Conservation (phyloP, 2,888 invertebrate genomes). For the Melanophora roralis region DNA sequence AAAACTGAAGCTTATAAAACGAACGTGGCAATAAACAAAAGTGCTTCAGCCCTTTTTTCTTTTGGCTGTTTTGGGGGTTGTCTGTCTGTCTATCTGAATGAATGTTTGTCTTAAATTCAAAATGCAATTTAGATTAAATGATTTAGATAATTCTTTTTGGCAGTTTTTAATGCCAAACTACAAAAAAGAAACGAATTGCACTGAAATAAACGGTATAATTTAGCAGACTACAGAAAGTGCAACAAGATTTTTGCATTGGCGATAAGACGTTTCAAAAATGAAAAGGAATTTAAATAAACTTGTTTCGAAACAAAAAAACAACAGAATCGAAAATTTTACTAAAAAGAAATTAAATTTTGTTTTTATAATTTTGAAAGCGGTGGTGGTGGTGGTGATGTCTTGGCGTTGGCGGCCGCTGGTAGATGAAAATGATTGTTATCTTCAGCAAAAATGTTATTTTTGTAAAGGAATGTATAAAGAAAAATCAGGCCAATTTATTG, state of each 20-base stretch:
- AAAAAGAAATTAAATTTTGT: neutral
- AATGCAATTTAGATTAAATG: conserved; percentile 63
- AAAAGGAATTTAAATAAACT: conserved; percentile 60
- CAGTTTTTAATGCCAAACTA: conserved; percentile 45
- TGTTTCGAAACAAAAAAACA: conserved; percentile 35
- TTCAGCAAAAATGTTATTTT: conserved; percentile 56
- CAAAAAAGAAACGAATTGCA: conserved; percentile 13
- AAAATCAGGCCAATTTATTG: conserved; percentile 49
- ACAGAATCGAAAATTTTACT: neutral
- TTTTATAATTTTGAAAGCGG: conserved; percentile 33
- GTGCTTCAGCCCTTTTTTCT: conserved; percentile 50
- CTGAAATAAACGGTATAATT: neutral
- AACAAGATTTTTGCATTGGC: conserved; percentile 51
- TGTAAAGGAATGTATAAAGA: conserved; percentile 14
- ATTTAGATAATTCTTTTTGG: conserved; percentile 60
- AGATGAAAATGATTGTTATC: conserved; percentile 48
- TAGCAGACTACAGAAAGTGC: conserved; percentile 33
- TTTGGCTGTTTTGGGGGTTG: neutral
- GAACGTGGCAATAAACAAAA: conserved; percentile 39
- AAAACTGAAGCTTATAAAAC: conserved; percentile 15
- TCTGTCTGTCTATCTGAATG: no score
- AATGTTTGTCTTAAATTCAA: conserved; percentile 53
- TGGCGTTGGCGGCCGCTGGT: conserved; percentile 58
- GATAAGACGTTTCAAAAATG: conserved; percentile 49
- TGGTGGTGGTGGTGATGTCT: no score